Conservation (phyloP, 1,140 invertebrate species). For the Brachionus rotundiformis region DNA sequence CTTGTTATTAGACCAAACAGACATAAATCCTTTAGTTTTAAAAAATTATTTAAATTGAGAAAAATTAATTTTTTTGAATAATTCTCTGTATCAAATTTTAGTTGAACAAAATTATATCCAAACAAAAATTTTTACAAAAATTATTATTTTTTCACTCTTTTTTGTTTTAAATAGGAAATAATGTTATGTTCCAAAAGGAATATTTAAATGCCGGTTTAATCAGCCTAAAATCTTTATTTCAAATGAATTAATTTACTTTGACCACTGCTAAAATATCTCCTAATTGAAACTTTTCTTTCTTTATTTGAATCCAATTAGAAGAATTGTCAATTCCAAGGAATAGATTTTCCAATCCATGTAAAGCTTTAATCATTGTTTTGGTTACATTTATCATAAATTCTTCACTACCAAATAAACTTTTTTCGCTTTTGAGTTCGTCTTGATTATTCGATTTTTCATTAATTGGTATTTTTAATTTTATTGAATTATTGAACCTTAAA, state of each 20-base stretch:
- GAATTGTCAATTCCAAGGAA: not conserved
- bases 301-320: not conserved
- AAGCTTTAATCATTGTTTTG: not conserved
- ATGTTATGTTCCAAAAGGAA: no score
- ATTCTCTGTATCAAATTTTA: no score
- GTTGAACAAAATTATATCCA: no score
- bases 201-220: no score
- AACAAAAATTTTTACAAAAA: no score
- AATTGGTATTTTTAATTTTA: not conserved
- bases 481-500: not conserved
- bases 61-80: no score
- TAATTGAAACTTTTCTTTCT: not conserved
- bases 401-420: not conserved
- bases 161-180: no score
- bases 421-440: not conserved
- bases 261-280: constrained; percentile 20
- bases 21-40: not conserved
- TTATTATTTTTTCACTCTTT: no score
- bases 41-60: not conserved
- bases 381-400: not conserved
- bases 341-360: constrained; percentile 14
- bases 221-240: no score
- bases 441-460: not conserved
- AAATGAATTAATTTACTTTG: no score
- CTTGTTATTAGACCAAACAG: not conserved